Base-by-base conservation (phyloP, 2,113 vertebrate genomes). In the Cyprinodon brontotheroides region DNA sequence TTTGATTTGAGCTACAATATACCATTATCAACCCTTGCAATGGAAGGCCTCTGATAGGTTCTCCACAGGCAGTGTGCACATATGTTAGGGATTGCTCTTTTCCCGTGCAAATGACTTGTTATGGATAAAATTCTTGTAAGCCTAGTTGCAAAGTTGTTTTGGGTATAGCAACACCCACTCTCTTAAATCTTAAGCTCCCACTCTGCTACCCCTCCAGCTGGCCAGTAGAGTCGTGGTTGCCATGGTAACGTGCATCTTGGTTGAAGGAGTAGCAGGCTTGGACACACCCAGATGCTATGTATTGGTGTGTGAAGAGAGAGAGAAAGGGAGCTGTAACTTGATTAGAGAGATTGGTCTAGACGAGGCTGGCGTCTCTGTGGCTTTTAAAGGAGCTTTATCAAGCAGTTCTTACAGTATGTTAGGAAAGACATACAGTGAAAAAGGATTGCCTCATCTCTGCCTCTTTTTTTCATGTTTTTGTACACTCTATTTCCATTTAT, bases 261-360 rank as follows among this genome's bases (percentile, higher is more conserved):
- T 38, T 45, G 59, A 68, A 53, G 66, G 72, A 77, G 70, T 62
- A 53, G 65, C 59, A 65, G 62, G 43, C 61, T 81, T 45, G 14
- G 85, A 77, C 88, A 92, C 80, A 36, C 90, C 85, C 79, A 68
- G 66, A 40, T 70, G 65, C 76, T 85, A 17, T 67, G 22, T 81
- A 75, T 78, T 81, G 61, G 84, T 79, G 68, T 70, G 57, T 45
- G 37, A 59, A 83, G 77, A 64, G 79, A 70, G 59, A 74, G 50
- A 29, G 61, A 83, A 75, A 64, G 79, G 70, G 59, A 74, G 50
- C 59, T 48, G 77, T 91, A 91, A 91, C 80, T 83, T 79, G 77
- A 91, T 93, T 91, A 92, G 66, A 65, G 71, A 78, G 87, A 81
- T 88, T 83, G 82, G 87, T 86, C 81, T 82, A 82, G 89, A 91